phyloP scores from a whole-genome alignment of 2,113 vertebrate genomes.

The Atractosteus spatula region DNA sequence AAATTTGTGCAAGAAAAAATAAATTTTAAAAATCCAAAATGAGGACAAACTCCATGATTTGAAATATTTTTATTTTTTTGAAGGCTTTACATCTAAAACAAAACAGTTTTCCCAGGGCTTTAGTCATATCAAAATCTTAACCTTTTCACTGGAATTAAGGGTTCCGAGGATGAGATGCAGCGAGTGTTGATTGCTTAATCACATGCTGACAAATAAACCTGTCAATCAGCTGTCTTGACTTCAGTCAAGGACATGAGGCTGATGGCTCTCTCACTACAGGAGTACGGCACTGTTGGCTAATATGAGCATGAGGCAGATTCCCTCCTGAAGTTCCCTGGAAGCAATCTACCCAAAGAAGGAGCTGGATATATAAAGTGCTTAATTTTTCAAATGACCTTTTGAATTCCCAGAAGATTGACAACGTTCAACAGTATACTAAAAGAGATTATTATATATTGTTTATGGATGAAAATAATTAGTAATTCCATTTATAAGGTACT shows the following conservation, averaged over 20 bases:
- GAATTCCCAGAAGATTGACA: no score
- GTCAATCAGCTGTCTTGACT: conserved; percentile 65
- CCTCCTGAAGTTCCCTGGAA: no score
- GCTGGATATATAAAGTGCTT: no score
- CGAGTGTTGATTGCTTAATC: conserved; percentile 70
- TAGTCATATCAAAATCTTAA: conserved; percentile 61
- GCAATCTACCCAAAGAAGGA: no score
- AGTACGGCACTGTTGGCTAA: no score
- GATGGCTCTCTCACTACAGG: conserved; percentile 57
- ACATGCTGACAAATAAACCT: conserved; percentile 66
- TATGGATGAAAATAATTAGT: no score
- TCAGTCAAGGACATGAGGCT: conserved; percentile 54
- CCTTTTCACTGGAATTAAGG: conserved; percentile 61
- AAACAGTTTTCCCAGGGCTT: conserved; percentile 57
- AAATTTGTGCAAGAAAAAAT: background rate
- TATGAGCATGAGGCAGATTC: no score
- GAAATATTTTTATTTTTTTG: conserved; percentile 29
- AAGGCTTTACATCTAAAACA: conserved; percentile 51
- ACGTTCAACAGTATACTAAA: no score
- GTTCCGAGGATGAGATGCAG: conserved; percentile 55
- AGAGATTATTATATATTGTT: no score
- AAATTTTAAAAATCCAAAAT: conserved; percentile 32
- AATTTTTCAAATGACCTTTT: no score
- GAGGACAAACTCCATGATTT: conserved; percentile 42
- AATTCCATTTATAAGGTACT: no score